Evolutionary conservation across 2,888 invertebrate species (phyloP).

Genomic region (Phyllotreta striolata): DNA sequence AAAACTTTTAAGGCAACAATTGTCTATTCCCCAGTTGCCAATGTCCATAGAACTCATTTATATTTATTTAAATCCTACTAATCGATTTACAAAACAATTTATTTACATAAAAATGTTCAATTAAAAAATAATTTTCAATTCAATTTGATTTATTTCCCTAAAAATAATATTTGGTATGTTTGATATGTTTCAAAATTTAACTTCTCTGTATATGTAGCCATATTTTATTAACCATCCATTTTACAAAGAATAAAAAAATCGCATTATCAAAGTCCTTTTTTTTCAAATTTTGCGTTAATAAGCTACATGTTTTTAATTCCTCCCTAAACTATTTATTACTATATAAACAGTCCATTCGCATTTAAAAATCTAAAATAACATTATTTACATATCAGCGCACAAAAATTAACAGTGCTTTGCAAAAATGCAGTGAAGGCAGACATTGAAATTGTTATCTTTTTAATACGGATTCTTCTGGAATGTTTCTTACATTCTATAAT

Average conservation of each 20-base stretch:
- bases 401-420: slow-evolving; percentile 58
- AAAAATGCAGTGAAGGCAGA: slow-evolving; percentile 59
- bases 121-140: background rate
- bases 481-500: slow-evolving; percentile 10
- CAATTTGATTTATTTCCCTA: background rate
- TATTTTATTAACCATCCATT: background rate
- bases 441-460: slow-evolving; percentile 48
- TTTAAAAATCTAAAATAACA: slow-evolving; percentile 42
- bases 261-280: background rate
- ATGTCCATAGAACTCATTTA: no score
- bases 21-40: no score
- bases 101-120: background rate
- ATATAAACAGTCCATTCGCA: slow-evolving; percentile 41
- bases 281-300: slow-evolving; percentile 28
- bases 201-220: no score
- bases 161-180: slow-evolving; percentile 5
- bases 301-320: slow-evolving; percentile 36
- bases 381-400: slow-evolving; percentile 47
- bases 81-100: no score
- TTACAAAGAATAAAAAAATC: slow-evolving; percentile 18
- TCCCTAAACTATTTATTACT: slow-evolving; percentile 35
- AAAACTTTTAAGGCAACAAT: no score
- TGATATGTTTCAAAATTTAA: background rate
- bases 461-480: slow-evolving; percentile 12
- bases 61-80: no score